Evolutionary conservation across 2,113 vertebrate genomes (phyloP).

Genomic region (Tetrax tetrax): DNA sequence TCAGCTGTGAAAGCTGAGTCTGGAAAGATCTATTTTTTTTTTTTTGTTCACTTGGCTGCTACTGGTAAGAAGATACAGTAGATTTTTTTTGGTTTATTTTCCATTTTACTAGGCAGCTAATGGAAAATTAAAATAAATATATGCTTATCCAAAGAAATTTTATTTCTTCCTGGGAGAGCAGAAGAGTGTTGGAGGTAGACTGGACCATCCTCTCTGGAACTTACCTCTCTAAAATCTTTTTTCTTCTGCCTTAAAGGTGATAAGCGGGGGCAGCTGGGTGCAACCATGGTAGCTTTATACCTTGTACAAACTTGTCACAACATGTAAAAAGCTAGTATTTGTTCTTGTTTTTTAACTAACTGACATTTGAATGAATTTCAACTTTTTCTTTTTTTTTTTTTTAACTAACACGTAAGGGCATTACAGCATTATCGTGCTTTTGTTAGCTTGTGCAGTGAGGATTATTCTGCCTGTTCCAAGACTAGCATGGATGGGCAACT

Average conservation of each 20-base stretch:
- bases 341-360: not conserved
- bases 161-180: not conserved
- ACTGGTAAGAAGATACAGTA: not conserved
- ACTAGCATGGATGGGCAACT: not conserved
- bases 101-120: not conserved
- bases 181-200: not conserved
- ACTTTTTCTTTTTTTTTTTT: not conserved
- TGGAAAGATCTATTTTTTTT: not conserved
- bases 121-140: not conserved
- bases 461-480: not conserved
- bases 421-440: not conserved
- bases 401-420: not conserved
- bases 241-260: not conserved
- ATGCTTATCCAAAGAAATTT: not conserved
- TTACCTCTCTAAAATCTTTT: not conserved
- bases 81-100: not conserved
- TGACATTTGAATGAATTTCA: not conserved
- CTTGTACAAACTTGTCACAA: not conserved
- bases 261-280: not conserved
- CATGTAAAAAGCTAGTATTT: not conserved
- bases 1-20: not conserved
- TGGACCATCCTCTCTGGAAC: not conserved
- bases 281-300: not conserved
- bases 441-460: not conserved
- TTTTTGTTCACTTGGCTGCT: not conserved